Base-by-base conservation (phyloP, 2,888 invertebrate species). In the Dryococelus australis region DNA sequence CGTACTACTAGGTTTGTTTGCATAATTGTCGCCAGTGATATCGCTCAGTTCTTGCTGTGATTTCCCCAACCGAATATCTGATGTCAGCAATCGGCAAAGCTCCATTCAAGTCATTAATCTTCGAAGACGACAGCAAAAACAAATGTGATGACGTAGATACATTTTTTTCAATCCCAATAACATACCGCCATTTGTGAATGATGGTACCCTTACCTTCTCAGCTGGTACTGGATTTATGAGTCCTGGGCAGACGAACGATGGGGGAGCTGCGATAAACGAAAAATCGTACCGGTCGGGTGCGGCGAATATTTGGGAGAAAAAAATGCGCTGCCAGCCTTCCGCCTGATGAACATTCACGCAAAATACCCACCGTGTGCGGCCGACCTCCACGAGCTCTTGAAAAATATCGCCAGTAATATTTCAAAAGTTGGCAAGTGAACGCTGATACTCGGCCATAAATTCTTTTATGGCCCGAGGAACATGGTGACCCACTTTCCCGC, bases 351-450 rank as follows among this genome's bases (percentile, higher is more conserved):
- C 65, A 65, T 65, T 65, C 65, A n/a, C 65, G 65, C 12, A 24
- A 65, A 65, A 65, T n/a, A 65, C 16, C 65, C 65, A 24, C 47
- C 35, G 47, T 10, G 47, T 47, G 65, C 65, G 12, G 65, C 10
- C 20, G 47, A 47, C 47, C 47, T 35, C 47, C 47, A 13, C 8
- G 65, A 65, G 65, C 65, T 65, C n/a, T 65, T n/a, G 65, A 65
- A 65, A 65, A 65, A 65, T n/a, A 65, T 65, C 65, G 8, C 65
- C 65, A 20, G 65, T 24, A n/a, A 65, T 65, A n/a, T 65, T 65
- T 65, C 65, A 65, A 65, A 65, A 65, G 65, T 65, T 65, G 65
- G 65, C 65, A 65, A 65, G 65, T 65, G 65, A 65, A 65, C 65
- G 65, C 65, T n/a, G n/a, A 65, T n/a, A n/a, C 65, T 24, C 20